These are phyloP conservation scores for Malurus melanocephalus DNA, from an alignment of 2,113 vertebrate species.

Conservation along the genomic window DNA sequence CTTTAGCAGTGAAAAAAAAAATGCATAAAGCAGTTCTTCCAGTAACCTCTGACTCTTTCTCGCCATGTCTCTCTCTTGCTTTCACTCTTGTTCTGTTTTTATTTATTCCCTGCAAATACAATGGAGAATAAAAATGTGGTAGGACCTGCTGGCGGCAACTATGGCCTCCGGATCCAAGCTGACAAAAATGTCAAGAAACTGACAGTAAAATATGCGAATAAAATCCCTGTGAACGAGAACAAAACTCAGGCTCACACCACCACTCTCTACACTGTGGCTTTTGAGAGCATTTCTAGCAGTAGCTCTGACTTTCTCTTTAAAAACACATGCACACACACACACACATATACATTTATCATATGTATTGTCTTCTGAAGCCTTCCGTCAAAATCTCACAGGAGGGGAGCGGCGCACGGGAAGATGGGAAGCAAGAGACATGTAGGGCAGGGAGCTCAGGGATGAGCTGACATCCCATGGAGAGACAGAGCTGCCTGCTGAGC, in stretches of 20 bases:
- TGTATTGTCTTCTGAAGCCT: slow-evolving; percentile 13
- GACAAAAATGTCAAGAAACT: slow-evolving; percentile 91
- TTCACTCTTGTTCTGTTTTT: slow-evolving; percentile 71
- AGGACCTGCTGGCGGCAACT: slow-evolving; percentile 80
- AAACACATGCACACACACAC: neutral
- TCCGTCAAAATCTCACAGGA: neutral
- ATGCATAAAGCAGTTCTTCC: slow-evolving; percentile 42
- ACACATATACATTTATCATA: neutral
- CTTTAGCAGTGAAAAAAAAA: neutral
- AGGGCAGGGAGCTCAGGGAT: slow-evolving; percentile 1
- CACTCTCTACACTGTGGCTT: slow-evolving; percentile 38
- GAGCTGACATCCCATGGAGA: neutral
- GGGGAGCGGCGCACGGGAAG: neutral
- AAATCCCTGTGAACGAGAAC: slow-evolving; percentile 66
- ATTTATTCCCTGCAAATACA: slow-evolving; percentile 82
- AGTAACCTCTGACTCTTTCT: slow-evolving; percentile 70
- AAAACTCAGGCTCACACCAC: slow-evolving; percentile 56
- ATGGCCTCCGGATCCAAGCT: slow-evolving; percentile 88
- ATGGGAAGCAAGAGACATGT: neutral
- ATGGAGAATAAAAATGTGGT: slow-evolving; percentile 80
- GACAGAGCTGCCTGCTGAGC: neutral
- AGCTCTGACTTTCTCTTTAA: slow-evolving; percentile 15
- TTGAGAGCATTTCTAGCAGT: slow-evolving; percentile 38
- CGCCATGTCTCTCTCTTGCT: slow-evolving; percentile 46
- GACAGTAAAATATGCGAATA: slow-evolving; percentile 90